Evolutionary conservation across 1,140 invertebrate species (phyloP).

Genomic region (Tetragonula clypearis): DNA sequence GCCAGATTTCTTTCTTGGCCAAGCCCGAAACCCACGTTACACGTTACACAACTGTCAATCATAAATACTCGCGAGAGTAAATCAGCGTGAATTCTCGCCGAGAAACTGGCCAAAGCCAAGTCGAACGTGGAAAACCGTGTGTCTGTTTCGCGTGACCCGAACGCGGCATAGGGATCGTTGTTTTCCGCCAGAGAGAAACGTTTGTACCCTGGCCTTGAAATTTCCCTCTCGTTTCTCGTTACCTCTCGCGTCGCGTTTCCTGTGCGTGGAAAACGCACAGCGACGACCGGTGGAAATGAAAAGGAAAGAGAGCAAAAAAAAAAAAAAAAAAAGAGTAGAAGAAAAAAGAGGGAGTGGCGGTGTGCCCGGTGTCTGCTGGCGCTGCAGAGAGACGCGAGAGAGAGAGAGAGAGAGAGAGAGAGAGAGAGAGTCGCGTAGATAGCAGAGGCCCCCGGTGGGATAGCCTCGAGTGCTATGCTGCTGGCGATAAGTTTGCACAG

Average conservation of each 20-base stretch:
- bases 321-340: neutral
- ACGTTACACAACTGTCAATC: too few species aligned
- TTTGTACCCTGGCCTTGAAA: conserved; percentile 68
- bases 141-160: neutral
- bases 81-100: too few species aligned
- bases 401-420: conserved; percentile 34
- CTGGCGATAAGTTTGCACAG: conserved; percentile 63
- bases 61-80: too few species aligned
- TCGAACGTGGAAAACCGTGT: neutral
- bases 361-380: too few species aligned
- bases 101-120: too few species aligned
- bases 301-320: neutral
- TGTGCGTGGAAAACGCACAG: conserved; percentile 31
- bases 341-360: neutral
- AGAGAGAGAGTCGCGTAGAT: conserved; percentile 10
- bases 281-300: conserved; percentile 22
- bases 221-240: conserved; percentile 56
- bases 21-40: too few species aligned
- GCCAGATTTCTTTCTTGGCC: too few species aligned
- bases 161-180: neutral
- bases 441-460: conserved; percentile 9
- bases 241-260: conserved; percentile 18
- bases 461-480: conserved; percentile 44
- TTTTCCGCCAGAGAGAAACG: conserved; percentile 24
- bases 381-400: conserved; percentile 4